Percentiles rank a stretch among this genome's conserved stretches.
Conservation (phyloP, 2,888 invertebrate genomes). For the Linnaemya tessellans region DNA sequence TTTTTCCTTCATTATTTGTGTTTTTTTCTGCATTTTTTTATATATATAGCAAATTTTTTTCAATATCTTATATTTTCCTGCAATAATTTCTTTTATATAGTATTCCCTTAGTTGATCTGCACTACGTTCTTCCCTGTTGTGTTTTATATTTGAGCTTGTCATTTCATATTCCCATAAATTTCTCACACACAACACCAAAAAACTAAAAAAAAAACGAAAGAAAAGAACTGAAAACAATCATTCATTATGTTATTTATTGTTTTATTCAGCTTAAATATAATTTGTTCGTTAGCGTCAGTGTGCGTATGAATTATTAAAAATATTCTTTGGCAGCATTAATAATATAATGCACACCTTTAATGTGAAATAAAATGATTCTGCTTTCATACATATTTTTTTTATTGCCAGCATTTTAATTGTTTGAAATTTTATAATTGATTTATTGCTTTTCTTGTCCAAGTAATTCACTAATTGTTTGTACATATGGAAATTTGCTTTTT, state of each 20-base stretch:
- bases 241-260: conserved; percentile 70
- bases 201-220: not conserved
- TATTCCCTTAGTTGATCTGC: conserved; percentile 32
- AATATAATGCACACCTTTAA: conserved; percentile 65
- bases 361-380: conserved; percentile 15
- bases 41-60: conserved; percentile 33
- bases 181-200: conserved; percentile 47
- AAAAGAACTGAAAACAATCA: conserved; percentile 60
- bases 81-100: conserved; percentile 48
- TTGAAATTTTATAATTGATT: conserved; percentile 60
- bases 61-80: conserved; percentile 35
- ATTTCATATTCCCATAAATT: conserved; percentile 61
- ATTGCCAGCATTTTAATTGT: conserved; percentile 47
- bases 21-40: no score
- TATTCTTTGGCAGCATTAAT: conserved; percentile 38
- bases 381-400: conserved; percentile 22
- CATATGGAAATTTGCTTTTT: conserved; percentile 20
- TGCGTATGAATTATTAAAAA: conserved; percentile 30
- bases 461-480: conserved; percentile 8
- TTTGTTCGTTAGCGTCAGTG: conserved; percentile 47
- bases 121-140: conserved; percentile 40
- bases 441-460: conserved; percentile 22
- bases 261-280: conserved; percentile 53
- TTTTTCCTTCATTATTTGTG: conserved; percentile 46
- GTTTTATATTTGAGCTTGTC: conserved; percentile 37